phyloP scores from a whole-genome alignment of 2,888 invertebrate species.

The Platerodrilus igneus region DNA sequence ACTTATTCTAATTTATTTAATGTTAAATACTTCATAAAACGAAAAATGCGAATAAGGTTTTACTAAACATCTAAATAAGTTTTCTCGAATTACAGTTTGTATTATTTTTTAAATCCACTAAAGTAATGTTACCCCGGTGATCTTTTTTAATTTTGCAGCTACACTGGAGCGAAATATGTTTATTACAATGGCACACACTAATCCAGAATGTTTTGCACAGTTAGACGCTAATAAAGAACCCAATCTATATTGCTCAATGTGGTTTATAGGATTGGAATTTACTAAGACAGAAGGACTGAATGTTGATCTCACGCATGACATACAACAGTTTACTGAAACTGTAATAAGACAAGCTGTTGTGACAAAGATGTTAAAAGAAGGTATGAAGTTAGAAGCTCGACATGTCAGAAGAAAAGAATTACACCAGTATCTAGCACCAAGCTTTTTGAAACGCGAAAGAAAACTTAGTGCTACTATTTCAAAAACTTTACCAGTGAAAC shows the following conservation, averaged over 20 bases:
- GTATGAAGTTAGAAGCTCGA: slow-evolving; percentile 78
- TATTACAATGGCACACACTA: slow-evolving; percentile 91
- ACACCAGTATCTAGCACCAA: slow-evolving; percentile 65
- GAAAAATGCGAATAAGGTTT: too few relatives aligned
- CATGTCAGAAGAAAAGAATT: slow-evolving; percentile 81
- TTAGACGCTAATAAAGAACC: slow-evolving; percentile 46
- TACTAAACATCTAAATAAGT: too few relatives aligned
- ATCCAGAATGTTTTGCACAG: slow-evolving; percentile 80
- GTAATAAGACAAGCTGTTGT: slow-evolving; percentile 74
- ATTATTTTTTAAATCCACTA: neutral
- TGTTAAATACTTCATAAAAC: too few relatives aligned
- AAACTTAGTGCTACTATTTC: slow-evolving; percentile 51
- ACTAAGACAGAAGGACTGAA: slow-evolving; percentile 83
- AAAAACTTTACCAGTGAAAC: slow-evolving; percentile 32
- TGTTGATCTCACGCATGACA: slow-evolving; percentile 90
- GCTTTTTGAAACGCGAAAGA: slow-evolving; percentile 66
- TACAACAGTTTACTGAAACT: slow-evolving; percentile 83
- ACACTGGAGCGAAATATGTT: slow-evolving; percentile 87
- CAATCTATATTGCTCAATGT: slow-evolving; percentile 74
- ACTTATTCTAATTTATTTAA: too few relatives aligned
- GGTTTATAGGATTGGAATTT: slow-evolving; percentile 97
- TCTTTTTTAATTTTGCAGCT: slow-evolving; percentile 49
- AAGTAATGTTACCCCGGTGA: neutral
- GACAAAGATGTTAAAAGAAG: slow-evolving; percentile 65
- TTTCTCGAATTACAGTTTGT: neutral